phyloP scores from a whole-genome alignment of 1,140 invertebrate species.

The Scaptomyza montana region DNA sequence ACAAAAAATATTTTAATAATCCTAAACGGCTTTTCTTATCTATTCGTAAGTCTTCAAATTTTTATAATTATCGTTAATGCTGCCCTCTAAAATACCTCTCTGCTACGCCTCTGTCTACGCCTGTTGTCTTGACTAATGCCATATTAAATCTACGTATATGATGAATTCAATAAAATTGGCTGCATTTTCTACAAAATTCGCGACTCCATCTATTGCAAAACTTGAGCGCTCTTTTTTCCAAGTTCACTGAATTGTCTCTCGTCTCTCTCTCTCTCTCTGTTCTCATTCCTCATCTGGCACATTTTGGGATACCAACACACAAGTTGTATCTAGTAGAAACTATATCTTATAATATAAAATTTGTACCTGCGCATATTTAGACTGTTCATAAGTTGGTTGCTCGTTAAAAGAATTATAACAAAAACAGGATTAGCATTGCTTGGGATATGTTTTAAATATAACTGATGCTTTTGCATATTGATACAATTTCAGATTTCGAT shows the following conservation, averaged over 20 bases:
- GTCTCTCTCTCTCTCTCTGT: background rate
- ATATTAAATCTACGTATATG: background rate
- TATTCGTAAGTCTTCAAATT: no score
- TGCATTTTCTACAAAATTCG: background rate
- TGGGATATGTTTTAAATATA: conserved; percentile 14
- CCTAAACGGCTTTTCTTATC: no score
- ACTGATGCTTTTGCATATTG: conserved; percentile 58
- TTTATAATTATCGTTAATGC: no score
- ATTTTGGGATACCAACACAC: conserved; percentile 1
- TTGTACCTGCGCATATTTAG: conserved; percentile 22
- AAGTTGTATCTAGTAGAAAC: conserved; percentile 21
- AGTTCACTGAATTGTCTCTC: conserved; percentile 1
- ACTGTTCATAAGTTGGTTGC: conserved; percentile 35
- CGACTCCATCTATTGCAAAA: conserved; percentile 1
- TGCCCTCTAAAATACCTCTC: background rate
- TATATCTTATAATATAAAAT: conserved; percentile 2
- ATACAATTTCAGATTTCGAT: conserved; percentile 83
- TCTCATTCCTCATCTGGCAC: conserved; percentile 17
- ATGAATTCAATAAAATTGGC: background rate
- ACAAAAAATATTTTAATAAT: no score
- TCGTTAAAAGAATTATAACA: conserved; percentile 24
- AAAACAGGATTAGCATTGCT: background rate
- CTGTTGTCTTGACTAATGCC: background rate
- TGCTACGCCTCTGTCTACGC: conserved; percentile 3
- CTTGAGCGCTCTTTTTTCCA: background rate